A percentile compares a stretch with the other conserved stretches of the same genome.
These are phyloP conservation scores for Eupithecia insigniata DNA, from an alignment of 2,888 invertebrate species.

Conservation along the genomic window DNA sequence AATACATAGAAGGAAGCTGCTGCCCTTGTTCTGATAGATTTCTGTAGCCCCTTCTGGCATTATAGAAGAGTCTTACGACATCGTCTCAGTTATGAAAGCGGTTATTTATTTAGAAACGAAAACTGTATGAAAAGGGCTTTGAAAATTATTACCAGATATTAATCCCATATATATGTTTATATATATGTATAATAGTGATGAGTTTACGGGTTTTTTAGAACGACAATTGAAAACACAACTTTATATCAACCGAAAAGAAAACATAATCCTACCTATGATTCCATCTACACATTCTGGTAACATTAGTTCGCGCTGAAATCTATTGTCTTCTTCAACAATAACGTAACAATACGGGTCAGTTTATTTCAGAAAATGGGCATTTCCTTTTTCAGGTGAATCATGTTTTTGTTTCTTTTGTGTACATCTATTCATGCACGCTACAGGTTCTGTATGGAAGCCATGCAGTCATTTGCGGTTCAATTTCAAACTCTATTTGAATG, in stretches of 20 bases:
- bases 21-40: no score
- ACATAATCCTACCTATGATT: conserved; percentile 5
- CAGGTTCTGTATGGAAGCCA: background rate
- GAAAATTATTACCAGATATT: background rate
- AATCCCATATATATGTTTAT: no score
- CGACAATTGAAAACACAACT: background rate
- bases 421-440: conserved; percentile 43
- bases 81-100: no score
- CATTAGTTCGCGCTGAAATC: conserved; percentile 36
- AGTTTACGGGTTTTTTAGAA: background rate
- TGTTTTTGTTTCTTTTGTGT: conserved; percentile 49
- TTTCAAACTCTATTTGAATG: background rate
- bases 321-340: conserved; percentile 59
- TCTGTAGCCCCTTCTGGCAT: no score
- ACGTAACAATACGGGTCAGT: conserved; percentile 49
- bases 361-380: conserved; percentile 52
- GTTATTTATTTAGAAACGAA: background rate
- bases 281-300: conserved; percentile 20
- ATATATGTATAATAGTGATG: no score
- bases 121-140: no score
- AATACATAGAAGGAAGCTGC: no score
- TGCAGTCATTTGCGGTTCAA: background rate
- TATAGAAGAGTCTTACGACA: no score
- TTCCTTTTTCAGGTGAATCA: conserved; percentile 52
- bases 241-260: conserved; percentile 1